Percentiles rank a stretch among this genome's conserved stretches.
Conservation (phyloP, 1,140 invertebrate species). For the Leptopilina boulardi region DNA sequence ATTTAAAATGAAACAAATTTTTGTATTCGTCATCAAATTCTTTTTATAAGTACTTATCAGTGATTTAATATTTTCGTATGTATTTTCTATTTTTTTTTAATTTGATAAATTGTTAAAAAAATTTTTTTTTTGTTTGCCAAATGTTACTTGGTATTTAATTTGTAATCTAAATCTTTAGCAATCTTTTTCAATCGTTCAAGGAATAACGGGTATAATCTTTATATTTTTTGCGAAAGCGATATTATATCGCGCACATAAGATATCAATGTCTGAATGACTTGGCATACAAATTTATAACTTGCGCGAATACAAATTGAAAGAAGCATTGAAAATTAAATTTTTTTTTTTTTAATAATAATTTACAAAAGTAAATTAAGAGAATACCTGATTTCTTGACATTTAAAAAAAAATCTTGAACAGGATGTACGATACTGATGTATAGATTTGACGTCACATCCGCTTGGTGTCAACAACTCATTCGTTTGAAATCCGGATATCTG, state of each 20-base stretch:
- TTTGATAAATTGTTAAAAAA: conserved; percentile 1
- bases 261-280: not conserved
- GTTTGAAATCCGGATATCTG: conserved; percentile 10
- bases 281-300: not conserved
- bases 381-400: conserved; percentile 1
- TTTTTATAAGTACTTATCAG: no score
- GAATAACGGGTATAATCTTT: not conserved
- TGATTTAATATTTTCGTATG: no score
- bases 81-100: not conserved
- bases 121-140: not conserved
- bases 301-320: not conserved
- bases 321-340: not conserved
- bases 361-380: not conserved
- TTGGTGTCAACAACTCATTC: conserved; percentile 8
- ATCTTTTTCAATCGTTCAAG: conserved; percentile 8
- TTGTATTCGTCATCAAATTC: no score
- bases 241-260: not conserved
- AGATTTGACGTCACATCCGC: conserved; percentile 3
- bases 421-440: not conserved
- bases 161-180: conserved; percentile 15
- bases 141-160: not conserved
- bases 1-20: no score
- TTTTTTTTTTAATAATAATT: not conserved
- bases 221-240: conserved; percentile 8
- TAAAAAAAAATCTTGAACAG: not conserved